phyloP scores from a whole-genome alignment of 1,140 invertebrate species.

The Drosophila neocordata region DNA sequence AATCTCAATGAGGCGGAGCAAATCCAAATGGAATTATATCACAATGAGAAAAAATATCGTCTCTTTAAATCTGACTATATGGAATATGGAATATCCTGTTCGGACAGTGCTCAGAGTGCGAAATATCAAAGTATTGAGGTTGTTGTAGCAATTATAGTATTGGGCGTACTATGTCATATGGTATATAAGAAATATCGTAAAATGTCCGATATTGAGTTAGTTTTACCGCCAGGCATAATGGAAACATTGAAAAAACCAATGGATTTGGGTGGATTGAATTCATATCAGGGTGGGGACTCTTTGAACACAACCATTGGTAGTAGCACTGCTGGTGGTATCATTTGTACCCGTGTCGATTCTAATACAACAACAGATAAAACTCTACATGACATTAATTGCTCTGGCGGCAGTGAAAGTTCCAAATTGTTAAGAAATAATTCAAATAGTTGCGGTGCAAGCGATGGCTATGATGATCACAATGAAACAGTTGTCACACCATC shows the following conservation, averaged over 20 bases:
- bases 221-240: slow-evolving; percentile 57
- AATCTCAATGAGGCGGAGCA: slow-evolving; percentile 27
- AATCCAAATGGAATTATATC: slow-evolving; percentile 16
- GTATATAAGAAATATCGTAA: slow-evolving; percentile 54
- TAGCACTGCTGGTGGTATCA: slow-evolving; percentile 37
- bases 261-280: slow-evolving; percentile 32
- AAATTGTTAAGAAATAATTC: slow-evolving; percentile 59
- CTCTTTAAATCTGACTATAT: slow-evolving; percentile 49
- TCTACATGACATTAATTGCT: slow-evolving; percentile 61
- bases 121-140: slow-evolving; percentile 44
- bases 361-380: slow-evolving; percentile 42
- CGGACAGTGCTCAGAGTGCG: slow-evolving; percentile 34
- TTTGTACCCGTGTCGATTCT: slow-evolving; percentile 49
- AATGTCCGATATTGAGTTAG: slow-evolving; percentile 64
- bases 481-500: background rate
- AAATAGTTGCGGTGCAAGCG: slow-evolving; percentile 20
- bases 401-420: slow-evolving; percentile 63
- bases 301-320: slow-evolving; percentile 11
- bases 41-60: slow-evolving; percentile 22
- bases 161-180: slow-evolving; percentile 27
- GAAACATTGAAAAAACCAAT: slow-evolving; percentile 57
- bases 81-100: slow-evolving; percentile 51
- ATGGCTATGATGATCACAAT: slow-evolving; percentile 33
- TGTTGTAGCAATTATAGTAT: slow-evolving; percentile 31
- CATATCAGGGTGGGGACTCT: background rate